Evolutionary conservation across 2,797 vertebrate species (phyloP).

Genomic region (Cuculus canorus): DNA sequence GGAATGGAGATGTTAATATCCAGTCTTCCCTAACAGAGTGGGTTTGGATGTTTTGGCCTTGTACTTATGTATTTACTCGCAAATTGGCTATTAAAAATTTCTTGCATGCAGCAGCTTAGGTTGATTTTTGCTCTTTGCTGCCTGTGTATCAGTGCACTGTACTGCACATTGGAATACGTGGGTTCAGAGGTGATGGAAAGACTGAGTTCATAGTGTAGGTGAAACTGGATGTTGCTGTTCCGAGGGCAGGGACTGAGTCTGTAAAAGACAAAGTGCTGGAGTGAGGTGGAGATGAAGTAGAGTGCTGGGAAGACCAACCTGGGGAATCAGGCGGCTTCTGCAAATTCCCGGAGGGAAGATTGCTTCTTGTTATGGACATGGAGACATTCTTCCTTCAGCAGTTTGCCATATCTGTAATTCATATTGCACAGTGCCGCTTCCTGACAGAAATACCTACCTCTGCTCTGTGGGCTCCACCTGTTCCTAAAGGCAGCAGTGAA

Average conservation of each 20-base stretch:
- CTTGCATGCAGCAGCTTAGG: background rate
- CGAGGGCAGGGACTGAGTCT: background rate
- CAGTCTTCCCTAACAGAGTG: background rate
- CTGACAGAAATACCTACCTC: background rate
- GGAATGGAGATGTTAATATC: background rate
- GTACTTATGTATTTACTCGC: background rate
- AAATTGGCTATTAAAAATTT: background rate
- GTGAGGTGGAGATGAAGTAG: background rate
- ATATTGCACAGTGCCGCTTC: background rate
- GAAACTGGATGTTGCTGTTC: background rate
- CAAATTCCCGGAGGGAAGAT: background rate
- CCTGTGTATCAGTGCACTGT: background rate
- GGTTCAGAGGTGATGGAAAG: background rate
- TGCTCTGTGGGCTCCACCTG: background rate
- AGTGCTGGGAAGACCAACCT: background rate
- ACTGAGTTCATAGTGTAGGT: background rate
- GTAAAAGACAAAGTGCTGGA: background rate
- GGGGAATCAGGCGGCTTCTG: background rate
- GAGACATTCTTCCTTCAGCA: background rate
- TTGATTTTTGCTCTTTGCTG: background rate
- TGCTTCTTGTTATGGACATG: background rate
- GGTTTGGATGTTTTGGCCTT: background rate
- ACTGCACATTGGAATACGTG: fast-evolving
- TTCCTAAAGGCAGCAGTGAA: background rate
- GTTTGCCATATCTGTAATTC: background rate